A percentile compares a stretch with the other conserved stretches of the same genome.
These are phyloP conservation scores for Dasysyrphus tricinctus DNA, from an alignment of 2,888 invertebrate species.

Conservation along the genomic window DNA sequence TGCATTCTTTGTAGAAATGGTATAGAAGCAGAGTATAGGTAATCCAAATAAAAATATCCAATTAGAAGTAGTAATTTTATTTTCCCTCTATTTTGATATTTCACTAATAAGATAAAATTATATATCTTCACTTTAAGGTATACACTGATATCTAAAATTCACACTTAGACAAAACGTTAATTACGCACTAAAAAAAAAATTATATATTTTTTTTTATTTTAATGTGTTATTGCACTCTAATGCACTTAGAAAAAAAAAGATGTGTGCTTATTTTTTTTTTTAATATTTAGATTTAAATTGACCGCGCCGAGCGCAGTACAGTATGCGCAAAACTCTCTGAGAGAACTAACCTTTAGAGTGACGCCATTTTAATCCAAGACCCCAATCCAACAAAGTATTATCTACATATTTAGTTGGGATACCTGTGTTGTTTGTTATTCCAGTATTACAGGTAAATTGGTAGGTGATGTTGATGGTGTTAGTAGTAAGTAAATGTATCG, in stretches of 20 bases:
- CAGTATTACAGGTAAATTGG: constrained; percentile 41
- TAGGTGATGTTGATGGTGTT: constrained; percentile 27
- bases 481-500: background rate
- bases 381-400: constrained; percentile 38
- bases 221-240: constrained; percentile 37
- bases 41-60: constrained; percentile 64
- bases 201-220: background rate
- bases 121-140: constrained; percentile 39
- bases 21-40: constrained; percentile 10
- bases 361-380: constrained; percentile 82
- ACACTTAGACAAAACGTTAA: constrained; percentile 10
- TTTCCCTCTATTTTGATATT: constrained; percentile 27
- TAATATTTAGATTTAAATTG: constrained; percentile 30
- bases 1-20: constrained; percentile 46
- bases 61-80: constrained; percentile 35
- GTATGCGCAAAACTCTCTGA: constrained; percentile 81
- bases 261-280: constrained; percentile 21
- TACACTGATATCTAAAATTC: constrained; percentile 26
- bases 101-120: constrained; percentile 12
- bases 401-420: constrained; percentile 54
- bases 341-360: constrained; percentile 81
- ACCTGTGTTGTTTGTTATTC: constrained; percentile 67
- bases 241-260: constrained; percentile 4
- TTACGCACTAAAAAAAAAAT: constrained; percentile 3
- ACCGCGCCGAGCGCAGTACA: constrained; percentile 80